Evolutionary conservation across 1,140 invertebrate species (phyloP), one percentile per base, ranked within the genome.

Genomic region (Bombus turneri): DNA sequence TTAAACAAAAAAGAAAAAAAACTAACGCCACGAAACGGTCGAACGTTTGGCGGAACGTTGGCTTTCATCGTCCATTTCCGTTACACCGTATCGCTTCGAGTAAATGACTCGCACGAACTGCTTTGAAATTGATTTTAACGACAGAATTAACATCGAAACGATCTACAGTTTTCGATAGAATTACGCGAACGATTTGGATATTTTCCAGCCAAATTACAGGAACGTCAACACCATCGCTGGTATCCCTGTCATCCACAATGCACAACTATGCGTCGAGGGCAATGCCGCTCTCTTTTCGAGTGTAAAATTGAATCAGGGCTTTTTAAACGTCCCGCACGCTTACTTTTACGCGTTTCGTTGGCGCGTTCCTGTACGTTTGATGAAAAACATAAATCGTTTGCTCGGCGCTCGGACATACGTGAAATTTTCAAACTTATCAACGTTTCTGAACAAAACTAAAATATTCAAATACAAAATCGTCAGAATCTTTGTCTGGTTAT

Each of bases 291-390:
- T 90, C 86, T 85, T 90, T 90, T 88, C 87, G 88, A 86, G 78
- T 89, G 89, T 90, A 90, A 90, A 90, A 90, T 90, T 86, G 86
- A 88, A 90, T 90, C 86, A 90, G 71, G 86, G 88, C 83, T 90
- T 90, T 90, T 90, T 90, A 86, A 90, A 90, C 86, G 80, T 86
- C 80, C 86, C 72, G 71, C 84, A 74, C 88, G 78, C 83, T 90
- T 88, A 80, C 57, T 84, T 82, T 82, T 80, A 69, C 66, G 69
- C 88, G 79, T 89, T 89, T 69, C 75, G 73, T 39, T 59, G 68
- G 39, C 53, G 62, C 88, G 57, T 78, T 78, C 73, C 73, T 64
- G 69, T 79, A 81, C 81, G 53, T 90, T 89, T 78, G 81, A 81
- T 87, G 62, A 47, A 77, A 43, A 77, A 81, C 88, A 68, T 39